These are phyloP conservation scores for Zaprionus taronus DNA, from an alignment of 1,140 invertebrate species.

Conservation along the genomic window DNA sequence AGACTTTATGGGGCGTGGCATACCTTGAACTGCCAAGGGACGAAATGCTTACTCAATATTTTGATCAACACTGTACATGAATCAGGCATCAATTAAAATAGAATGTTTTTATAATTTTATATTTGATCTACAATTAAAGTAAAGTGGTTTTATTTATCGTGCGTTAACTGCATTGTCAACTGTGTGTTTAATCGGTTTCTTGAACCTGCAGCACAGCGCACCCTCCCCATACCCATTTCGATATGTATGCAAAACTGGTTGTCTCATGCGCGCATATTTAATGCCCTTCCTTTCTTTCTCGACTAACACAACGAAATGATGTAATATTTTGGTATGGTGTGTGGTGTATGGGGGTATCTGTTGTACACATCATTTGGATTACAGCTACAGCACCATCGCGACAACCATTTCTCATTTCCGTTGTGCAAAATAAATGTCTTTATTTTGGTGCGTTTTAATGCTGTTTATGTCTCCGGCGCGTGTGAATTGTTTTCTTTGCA, in stretches of 20 bases:
- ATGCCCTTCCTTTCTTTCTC: conserved; percentile 55
- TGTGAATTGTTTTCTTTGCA: conserved; percentile 55
- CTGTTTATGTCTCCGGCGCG: conserved; percentile 47
- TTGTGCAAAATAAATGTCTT: conserved; percentile 56
- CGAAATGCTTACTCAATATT: too few relatives aligned
- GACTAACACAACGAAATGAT: conserved; percentile 59
- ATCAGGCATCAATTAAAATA: background rate
- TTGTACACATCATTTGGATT: conserved; percentile 49
- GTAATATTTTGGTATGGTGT: conserved; percentile 47
- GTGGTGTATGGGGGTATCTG: conserved; percentile 7
- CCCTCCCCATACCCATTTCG: background rate
- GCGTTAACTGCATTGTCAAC: conserved; percentile 8
- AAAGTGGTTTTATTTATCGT: conserved; percentile 28
- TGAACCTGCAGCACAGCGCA: conserved; percentile 48
- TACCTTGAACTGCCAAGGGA: too few relatives aligned
- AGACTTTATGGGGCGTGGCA: too few relatives aligned
- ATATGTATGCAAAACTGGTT: conserved; percentile 69
- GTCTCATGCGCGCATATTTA: conserved; percentile 47
- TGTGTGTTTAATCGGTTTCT: conserved; percentile 65
- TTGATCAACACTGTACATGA: too few relatives aligned
- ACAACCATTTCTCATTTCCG: conserved; percentile 55
- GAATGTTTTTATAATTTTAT: background rate
- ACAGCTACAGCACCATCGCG: conserved; percentile 27
- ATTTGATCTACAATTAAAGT: background rate
- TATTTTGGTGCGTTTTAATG: conserved; percentile 37